Percentiles rank a stretch among this genome's conserved stretches.
These are phyloP conservation scores for Dichetophora obliterata DNA, from an alignment of 2,888 invertebrate genomes.

Conservation along the genomic window DNA sequence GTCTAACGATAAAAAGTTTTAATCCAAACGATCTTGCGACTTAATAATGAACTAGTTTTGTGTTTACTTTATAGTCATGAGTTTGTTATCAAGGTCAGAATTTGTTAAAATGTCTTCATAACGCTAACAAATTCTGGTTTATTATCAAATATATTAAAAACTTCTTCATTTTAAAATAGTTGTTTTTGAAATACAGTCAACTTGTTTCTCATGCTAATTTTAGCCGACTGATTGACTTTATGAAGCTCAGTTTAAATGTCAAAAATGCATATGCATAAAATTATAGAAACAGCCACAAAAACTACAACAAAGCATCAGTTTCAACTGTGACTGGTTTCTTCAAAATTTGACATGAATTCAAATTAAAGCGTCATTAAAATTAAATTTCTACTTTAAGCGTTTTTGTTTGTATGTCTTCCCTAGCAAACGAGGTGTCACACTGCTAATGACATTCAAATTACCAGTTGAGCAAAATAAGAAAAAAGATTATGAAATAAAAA, in stretches of 20 bases:
- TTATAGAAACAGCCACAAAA: background rate
- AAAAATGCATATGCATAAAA: conserved; percentile 30
- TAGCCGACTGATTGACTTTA: background rate
- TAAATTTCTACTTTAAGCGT: background rate
- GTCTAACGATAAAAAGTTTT: no score
- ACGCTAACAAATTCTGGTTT: no score
- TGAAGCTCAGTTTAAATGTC: conserved; percentile 11
- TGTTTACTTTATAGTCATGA: no score
- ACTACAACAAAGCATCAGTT: background rate
- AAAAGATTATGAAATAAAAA: background rate
- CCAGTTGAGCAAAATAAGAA: conserved; percentile 35
- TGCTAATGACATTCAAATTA: conserved; percentile 62
- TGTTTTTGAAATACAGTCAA: background rate
- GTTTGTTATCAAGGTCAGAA: background rate
- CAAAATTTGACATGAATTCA: background rate
- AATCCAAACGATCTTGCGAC: no score
- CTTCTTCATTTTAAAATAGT: background rate
- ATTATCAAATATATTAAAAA: no score
- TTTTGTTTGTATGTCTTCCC: background rate
- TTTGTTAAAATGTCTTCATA: background rate
- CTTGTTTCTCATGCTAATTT: conserved; percentile 2
- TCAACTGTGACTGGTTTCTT: background rate
- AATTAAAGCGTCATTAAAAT: conserved; percentile 52
- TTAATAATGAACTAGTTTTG: no score
- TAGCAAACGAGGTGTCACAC: conserved; percentile 47